These are phyloP conservation scores for Drosophila hydei DNA, from an alignment of 1,140 invertebrate species.

Conservation along the genomic window DNA sequence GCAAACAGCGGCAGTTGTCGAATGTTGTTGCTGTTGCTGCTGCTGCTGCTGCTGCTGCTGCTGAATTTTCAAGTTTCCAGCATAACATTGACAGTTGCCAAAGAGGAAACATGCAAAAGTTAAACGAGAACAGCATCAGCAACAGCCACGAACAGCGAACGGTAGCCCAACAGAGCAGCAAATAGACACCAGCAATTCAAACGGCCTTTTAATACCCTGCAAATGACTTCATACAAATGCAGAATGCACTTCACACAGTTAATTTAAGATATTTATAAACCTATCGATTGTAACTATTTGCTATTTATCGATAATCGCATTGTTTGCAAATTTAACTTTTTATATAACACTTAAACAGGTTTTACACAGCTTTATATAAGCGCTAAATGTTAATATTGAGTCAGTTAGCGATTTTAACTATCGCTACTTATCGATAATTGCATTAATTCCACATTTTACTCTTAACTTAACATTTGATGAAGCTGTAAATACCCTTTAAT, in stretches of 20 bases:
- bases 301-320: no score
- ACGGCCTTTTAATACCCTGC: slow-evolving; percentile 29
- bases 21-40: slow-evolving; percentile 25
- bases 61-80: slow-evolving; percentile 64
- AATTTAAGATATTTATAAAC: no score
- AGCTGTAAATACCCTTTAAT: no score
- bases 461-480: no score
- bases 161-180: slow-evolving; percentile 47
- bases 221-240: background rate
- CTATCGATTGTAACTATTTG: no score
- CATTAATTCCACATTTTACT: no score
- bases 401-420: no score
- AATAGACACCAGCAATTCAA: slow-evolving; percentile 4
- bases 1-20: slow-evolving; percentile 11
- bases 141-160: slow-evolving; percentile 49
- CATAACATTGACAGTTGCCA: slow-evolving; percentile 74
- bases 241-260: background rate
- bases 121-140: slow-evolving; percentile 59
- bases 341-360: no score
- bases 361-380: no score
- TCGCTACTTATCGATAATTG: no score
- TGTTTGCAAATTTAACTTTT: no score
- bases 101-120: slow-evolving; percentile 67
- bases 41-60: slow-evolving; percentile 25
- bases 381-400: no score